Conservation (phyloP, 2,797 vertebrate genomes). For the Acanthurus tractus region DNA sequence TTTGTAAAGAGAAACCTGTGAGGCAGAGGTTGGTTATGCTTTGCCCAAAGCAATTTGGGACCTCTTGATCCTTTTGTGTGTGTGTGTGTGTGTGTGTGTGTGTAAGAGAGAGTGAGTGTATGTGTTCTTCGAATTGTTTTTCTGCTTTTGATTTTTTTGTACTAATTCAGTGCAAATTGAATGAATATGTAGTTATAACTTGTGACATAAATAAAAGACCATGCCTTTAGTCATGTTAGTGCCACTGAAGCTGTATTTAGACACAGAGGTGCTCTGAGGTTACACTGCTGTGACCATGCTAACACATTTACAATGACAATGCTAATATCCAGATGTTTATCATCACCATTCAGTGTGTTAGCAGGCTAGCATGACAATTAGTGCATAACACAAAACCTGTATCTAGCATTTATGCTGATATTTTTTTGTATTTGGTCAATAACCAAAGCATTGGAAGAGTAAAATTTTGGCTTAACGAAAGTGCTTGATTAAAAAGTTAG, state of each 20-base stretch:
- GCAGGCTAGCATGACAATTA: background rate
- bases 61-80: conserved; percentile 22
- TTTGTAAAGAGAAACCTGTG: conserved; percentile 33
- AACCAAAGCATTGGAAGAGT: background rate
- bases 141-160: background rate
- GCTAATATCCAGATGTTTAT: background rate
- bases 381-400: background rate
- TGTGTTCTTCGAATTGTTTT: background rate
- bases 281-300: background rate
- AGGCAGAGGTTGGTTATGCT: conserved; percentile 23
- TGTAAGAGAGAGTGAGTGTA: background rate
- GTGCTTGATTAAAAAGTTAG: no score
- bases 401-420: background rate
- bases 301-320: background rate
- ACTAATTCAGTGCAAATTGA: background rate
- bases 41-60: conserved; percentile 21
- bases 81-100: background rate
- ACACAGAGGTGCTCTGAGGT: background rate
- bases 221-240: background rate
- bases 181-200: background rate
- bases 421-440: background rate
- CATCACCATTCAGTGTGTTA: no score
- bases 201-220: background rate
- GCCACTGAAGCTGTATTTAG: background rate
- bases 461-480: no score